Evolutionary conservation across 2,797 vertebrate genomes (phyloP), one percentile per base, ranked within the genome.

Genomic region (Xenopus petersii): DNA sequence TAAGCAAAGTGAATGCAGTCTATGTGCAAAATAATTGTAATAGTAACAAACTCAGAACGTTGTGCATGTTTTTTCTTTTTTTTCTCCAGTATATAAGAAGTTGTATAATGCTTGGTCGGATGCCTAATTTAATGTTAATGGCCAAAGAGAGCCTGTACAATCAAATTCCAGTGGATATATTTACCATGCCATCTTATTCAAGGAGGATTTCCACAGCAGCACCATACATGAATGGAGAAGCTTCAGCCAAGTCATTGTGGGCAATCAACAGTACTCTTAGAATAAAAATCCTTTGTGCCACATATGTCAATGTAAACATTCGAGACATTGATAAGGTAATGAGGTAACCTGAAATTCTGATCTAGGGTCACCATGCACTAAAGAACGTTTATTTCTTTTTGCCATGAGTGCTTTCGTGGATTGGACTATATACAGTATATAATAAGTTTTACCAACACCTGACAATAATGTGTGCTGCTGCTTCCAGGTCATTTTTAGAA

Each of bases 61-160:
- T 36, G 33, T 36, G 33, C 33, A 36, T 21, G 21, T 30, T 30
- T 30, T 30, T 30, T 30, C 4, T 30, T 83, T 64, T 73, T 56
- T 71, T 86, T 16, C 87, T 86, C 77, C 90, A 98, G 96, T 98
- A 98, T 75, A 94, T 98, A 70, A 91, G 96, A 85, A 98, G 95
- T 86, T 98, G 96, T 84, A 97, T 98, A 86, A 98, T 97, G 95
- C 93, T 98, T 75, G 92, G 91, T 67, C 94, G 97, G 83, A 93
- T 98, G 95, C 97, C 97, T 67, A 98, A 98, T 87, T 90, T 98
- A 86, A 98, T 98, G 97, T 86, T 98, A 71, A 98, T 98, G 96
- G 93, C 96, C 4, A 98, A 98, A 87, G 97, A 98, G 87, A 98
- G 96, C 85, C 89, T 98, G 21, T 98, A 98, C 83, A 93, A 89